A percentile compares a stretch with the other conserved stretches of the same genome.
These are phyloP conservation scores for Papilio polytes DNA, from an alignment of 1,140 invertebrate genomes.

Conservation along the genomic window DNA sequence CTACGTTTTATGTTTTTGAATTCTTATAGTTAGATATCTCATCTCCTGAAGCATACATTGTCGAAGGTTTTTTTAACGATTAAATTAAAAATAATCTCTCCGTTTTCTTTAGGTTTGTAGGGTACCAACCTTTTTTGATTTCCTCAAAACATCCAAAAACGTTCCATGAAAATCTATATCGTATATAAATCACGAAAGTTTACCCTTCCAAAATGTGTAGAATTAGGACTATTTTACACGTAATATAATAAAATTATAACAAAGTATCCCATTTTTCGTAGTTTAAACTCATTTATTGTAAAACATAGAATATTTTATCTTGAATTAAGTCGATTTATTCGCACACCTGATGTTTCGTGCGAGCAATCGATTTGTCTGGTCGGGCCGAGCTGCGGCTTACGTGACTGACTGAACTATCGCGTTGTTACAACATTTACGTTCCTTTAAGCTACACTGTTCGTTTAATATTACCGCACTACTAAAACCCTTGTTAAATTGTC, in stretches of 20 bases:
- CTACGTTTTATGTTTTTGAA: too few species aligned
- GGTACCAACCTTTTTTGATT: not conserved
- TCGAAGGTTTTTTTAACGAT: too few species aligned
- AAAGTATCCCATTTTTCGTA: not conserved
- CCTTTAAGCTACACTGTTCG: conserved; percentile 9
- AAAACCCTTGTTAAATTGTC: conserved; percentile 13
- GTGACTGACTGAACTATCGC: conserved; percentile 31
- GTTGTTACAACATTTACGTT: conserved; percentile 24
- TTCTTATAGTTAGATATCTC: too few species aligned
- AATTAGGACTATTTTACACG: not conserved
- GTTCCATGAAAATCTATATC: not conserved
- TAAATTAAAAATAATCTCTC: too few species aligned
- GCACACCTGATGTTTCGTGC: conserved; percentile 22
- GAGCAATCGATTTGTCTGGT: conserved; percentile 33
- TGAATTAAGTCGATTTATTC: conserved; percentile 5
- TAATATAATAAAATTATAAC: not conserved
- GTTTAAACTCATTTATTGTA: conserved; percentile 2
- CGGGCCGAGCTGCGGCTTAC: conserved; percentile 11
- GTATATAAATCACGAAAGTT: not conserved
- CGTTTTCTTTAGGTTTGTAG: not conserved
- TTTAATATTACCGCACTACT: not conserved
- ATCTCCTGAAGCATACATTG: too few species aligned
- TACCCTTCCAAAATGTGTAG: not conserved
- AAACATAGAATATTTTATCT: conserved; percentile 4
- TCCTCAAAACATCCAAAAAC: not conserved